Evolutionary conservation across 2,888 invertebrate genomes (phyloP).

Genomic region (Abrostola tripartita): DNA sequence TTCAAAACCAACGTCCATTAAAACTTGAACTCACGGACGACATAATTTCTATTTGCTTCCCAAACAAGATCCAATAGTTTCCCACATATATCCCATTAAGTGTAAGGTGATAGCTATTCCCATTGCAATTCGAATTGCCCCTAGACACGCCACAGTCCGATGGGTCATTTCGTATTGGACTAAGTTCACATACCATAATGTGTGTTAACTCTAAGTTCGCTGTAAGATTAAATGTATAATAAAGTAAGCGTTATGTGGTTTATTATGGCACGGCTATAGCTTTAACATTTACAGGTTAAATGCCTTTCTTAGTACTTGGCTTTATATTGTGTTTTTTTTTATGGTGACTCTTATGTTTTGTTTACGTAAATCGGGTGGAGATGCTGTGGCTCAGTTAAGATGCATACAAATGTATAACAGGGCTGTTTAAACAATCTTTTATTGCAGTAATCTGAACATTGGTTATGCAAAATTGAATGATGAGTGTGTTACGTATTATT

Average conservation of each 20-base stretch:
- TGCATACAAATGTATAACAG: too few species aligned
- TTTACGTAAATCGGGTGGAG: too few species aligned
- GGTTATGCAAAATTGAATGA: too few species aligned
- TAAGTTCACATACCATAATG: conserved; percentile 23
- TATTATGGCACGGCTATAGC: conserved; percentile 1
- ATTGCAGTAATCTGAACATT: too few species aligned
- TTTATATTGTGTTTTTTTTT: not conserved
- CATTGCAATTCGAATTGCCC: conserved; percentile 63
- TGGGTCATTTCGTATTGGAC: conserved; percentile 30
- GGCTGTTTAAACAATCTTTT: too few species aligned
- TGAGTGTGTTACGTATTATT: too few species aligned
- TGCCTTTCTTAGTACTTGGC: not conserved
- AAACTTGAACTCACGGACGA: conserved; percentile 1
- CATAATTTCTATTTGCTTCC: conserved; percentile 21
- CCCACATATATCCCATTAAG: conserved; percentile 64
- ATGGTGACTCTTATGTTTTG: not conserved
- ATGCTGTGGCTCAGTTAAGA: too few species aligned
- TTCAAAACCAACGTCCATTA: not conserved
- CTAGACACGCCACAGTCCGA: conserved; percentile 61
- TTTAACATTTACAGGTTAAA: not conserved
- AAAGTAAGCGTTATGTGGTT: conserved; percentile 3
- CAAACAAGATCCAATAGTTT: conserved; percentile 41
- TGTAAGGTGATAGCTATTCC: conserved; percentile 54
- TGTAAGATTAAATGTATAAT: conserved; percentile 9
- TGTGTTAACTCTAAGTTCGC: conserved; percentile 17